Evolutionary conservation across 2,797 vertebrate species (phyloP), one percentile per base, ranked within the genome.

Genomic region (Tiaroga cobitis): DNA sequence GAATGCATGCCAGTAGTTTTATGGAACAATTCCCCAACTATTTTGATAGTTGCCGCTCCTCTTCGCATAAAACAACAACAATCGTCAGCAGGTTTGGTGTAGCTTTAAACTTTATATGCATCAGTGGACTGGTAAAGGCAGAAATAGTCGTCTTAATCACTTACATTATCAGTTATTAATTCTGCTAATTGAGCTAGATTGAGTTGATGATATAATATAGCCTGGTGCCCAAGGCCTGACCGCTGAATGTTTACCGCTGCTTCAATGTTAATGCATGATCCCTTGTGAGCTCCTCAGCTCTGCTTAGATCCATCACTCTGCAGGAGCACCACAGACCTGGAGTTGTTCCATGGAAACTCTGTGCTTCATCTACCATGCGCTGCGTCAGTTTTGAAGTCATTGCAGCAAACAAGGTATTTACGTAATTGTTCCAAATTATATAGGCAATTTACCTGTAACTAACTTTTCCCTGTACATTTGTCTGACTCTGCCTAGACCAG

Each of bases 361-460:
- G 56, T 39, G 49, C 32, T 61, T 51, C 73, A 56, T 85, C 54
- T 78, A 76, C 77, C 29, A 15, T 24, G 72, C 34, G 18, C 67
- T 10, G 39, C 51, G 5, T 43, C 21, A 46, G 26, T 72, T 67
- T 77, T 82, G n/a, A 82, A 83, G 43, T 67, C 43, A 61, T 49
- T 83, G 77, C 72, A 56, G 61, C 82, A 76, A 86, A 67, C 46
- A 70, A 83, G 68, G 43, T 73, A 72, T 83, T 83, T 80, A 80
- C 2, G 34, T 73, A 82, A 88, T 80, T 85, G 83, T 63, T 32
- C 37, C 75, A 82, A 80, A 89, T 85, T 85, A 70, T 83, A 65
- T 78, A 70, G 69, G 83, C 80, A 85, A 89, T 89, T 87, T 85
- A 87, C 80, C 87, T 87, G 74, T 80, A 56, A 79, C 73, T 39